phyloP scores from a whole-genome alignment of 2,113 vertebrate species.

The Rhadina sibilatrix region DNA sequence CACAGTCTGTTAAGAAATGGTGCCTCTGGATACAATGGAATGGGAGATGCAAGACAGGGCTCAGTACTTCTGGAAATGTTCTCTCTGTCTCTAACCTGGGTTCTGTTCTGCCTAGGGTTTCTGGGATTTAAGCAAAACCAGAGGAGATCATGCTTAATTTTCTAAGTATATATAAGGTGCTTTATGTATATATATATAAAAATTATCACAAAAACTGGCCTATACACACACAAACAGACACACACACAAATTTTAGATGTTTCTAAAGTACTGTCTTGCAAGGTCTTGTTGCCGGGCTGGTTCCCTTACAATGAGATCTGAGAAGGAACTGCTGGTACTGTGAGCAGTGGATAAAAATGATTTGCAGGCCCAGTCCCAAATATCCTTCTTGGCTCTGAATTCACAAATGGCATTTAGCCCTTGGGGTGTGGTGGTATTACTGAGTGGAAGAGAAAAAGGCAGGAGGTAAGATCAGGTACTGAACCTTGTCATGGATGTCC shows the following conservation, averaged over 20 bases:
- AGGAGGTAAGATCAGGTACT: not conserved
- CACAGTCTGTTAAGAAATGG: accelerated
- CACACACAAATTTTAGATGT: not conserved
- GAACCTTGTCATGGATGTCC: not conserved
- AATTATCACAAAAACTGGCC: not conserved
- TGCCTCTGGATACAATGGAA: not conserved
- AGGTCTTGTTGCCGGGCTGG: not conserved
- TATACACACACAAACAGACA: not conserved
- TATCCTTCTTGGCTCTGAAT: not conserved
- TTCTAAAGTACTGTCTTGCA: not conserved
- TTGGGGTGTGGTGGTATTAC: not conserved
- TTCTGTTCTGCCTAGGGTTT: not conserved
- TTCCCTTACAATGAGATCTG: not conserved
- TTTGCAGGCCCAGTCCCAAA: not conserved
- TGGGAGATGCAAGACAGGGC: not conserved
- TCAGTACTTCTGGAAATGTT: not conserved
- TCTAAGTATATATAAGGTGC: not conserved
- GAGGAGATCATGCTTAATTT: not conserved
- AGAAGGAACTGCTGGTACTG: not conserved
- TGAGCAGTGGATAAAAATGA: not conserved
- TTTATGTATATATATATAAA: not conserved
- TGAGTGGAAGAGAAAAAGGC: not conserved
- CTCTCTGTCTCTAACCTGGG: not conserved
- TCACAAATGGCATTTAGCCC: not conserved
- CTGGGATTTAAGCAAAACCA: not conserved